phyloP scores from a whole-genome alignment of 2,888 invertebrate genomes.

The Sminthurides aquaticus region DNA sequence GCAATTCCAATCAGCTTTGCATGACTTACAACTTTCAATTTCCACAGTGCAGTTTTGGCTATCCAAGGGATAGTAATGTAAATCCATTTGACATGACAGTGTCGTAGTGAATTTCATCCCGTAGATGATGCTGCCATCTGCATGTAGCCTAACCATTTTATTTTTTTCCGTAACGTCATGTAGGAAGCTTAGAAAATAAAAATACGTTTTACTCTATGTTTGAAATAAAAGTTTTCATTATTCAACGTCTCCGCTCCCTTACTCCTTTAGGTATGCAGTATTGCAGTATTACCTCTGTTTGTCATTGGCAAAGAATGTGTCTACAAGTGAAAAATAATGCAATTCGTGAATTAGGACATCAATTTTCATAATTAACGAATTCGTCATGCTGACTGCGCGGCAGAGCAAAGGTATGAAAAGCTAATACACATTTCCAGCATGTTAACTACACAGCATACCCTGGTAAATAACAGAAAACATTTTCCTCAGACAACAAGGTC shows the following conservation, averaged over 20 bases:
- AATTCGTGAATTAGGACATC: not conserved
- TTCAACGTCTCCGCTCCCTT: too few relatives aligned
- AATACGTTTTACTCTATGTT: conserved; percentile 2
- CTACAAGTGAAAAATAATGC: conserved; percentile 37
- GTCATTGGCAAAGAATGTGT: conserved; percentile 57
- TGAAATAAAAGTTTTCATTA: too few relatives aligned
- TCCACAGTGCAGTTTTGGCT: conserved; percentile 56
- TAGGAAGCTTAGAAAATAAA: conserved; percentile 47
- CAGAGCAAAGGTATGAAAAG: not conserved
- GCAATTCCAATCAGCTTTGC: too few relatives aligned
- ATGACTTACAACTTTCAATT: conserved; percentile 55
- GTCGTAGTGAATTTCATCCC: conserved; percentile 57
- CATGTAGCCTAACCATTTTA: conserved; percentile 54
- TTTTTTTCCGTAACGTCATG: conserved; percentile 57
- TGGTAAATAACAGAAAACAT: too few relatives aligned
- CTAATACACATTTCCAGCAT: not conserved
- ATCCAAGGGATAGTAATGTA: conserved; percentile 55
- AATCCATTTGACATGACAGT: conserved; percentile 56
- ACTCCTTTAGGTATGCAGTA: too few relatives aligned
- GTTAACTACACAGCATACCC: too few relatives aligned
- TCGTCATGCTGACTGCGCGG: too few relatives aligned
- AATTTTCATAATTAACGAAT: too few relatives aligned
- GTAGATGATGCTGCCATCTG: conserved; percentile 54
- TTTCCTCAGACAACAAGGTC: too few relatives aligned
- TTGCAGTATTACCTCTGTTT: conserved; percentile 49